phyloP scores from a whole-genome alignment of 2,113 vertebrate species.

The Siphamia tubifer region DNA sequence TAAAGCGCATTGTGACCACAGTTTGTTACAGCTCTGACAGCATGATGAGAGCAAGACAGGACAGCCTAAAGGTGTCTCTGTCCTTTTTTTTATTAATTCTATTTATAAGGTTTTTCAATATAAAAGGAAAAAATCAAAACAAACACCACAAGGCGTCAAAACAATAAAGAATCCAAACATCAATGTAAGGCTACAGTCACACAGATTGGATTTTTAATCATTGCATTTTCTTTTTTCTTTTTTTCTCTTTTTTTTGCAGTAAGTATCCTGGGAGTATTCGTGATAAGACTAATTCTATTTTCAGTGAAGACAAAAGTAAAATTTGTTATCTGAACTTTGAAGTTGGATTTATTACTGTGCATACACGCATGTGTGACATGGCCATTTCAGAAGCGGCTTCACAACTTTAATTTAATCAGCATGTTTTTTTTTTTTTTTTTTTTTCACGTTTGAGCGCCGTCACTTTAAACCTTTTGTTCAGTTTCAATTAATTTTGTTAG shows the following conservation, averaged over 20 bases:
- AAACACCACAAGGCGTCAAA: background rate
- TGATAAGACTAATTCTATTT: background rate
- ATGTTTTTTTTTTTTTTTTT: too few relatives aligned
- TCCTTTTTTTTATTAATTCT: conserved; percentile 13
- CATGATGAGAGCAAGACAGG: background rate
- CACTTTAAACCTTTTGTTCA: too few relatives aligned
- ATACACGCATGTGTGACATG: too few relatives aligned
- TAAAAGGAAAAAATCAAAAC: conserved; percentile 9
- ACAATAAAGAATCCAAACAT: conserved; percentile 21
- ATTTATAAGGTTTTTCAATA: conserved; percentile 36
- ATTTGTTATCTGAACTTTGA: too few relatives aligned
- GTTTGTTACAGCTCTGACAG: background rate
- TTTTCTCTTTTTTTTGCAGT: background rate
- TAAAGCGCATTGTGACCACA: background rate
- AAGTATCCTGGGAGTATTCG: background rate
- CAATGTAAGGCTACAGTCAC: background rate
- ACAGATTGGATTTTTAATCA: background rate
- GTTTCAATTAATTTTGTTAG: too few relatives aligned
- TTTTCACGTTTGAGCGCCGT: too few relatives aligned
- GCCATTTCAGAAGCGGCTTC: too few relatives aligned
- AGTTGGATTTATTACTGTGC: too few relatives aligned
- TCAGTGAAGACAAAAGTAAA: too few relatives aligned
- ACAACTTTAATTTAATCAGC: too few relatives aligned
- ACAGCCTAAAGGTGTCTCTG: background rate
- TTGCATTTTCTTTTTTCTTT: background rate